Evolutionary conservation across 2,888 invertebrate species (phyloP).

Genomic region (Linnaemya tessellans): DNA sequence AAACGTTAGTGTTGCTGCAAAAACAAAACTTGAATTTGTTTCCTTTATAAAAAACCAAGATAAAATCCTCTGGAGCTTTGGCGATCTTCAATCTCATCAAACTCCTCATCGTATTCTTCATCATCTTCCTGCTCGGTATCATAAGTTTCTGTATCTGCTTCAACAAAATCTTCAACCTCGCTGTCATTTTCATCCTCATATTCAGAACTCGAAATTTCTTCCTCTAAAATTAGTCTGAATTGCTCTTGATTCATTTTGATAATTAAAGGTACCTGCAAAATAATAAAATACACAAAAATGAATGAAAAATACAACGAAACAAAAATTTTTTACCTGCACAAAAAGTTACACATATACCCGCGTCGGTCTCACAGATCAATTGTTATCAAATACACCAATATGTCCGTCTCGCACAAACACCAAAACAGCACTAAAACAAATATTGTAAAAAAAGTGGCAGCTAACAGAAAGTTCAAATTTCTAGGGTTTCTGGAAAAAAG

Average conservation of each 20-base stretch:
- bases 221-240: slow-evolving; percentile 22
- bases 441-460: neutral
- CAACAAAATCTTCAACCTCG: slow-evolving; percentile 1
- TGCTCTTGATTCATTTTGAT: slow-evolving; percentile 18
- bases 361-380: neutral
- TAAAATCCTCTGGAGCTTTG: slow-evolving; percentile 20
- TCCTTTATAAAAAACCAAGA: neutral
- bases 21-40: too few relatives aligned
- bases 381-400: slow-evolving; percentile 1
- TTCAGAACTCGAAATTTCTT: slow-evolving; percentile 37
- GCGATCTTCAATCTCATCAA: slow-evolving; percentile 10
- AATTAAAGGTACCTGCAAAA: neutral
- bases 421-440: neutral
- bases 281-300: slow-evolving; percentile 19
- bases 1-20: too few relatives aligned
- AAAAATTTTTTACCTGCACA: slow-evolving; percentile 19
- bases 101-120: neutral
- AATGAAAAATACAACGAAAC: neutral
- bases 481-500: neutral
- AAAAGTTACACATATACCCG: too few relatives aligned
- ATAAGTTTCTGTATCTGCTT: too few relatives aligned
- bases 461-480: neutral
- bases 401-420: neutral
- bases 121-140: too few relatives aligned
- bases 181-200: slow-evolving; percentile 33